phyloP scores from a whole-genome alignment of 1,140 invertebrate species.

The Hyposmocoma kahamanoa region DNA sequence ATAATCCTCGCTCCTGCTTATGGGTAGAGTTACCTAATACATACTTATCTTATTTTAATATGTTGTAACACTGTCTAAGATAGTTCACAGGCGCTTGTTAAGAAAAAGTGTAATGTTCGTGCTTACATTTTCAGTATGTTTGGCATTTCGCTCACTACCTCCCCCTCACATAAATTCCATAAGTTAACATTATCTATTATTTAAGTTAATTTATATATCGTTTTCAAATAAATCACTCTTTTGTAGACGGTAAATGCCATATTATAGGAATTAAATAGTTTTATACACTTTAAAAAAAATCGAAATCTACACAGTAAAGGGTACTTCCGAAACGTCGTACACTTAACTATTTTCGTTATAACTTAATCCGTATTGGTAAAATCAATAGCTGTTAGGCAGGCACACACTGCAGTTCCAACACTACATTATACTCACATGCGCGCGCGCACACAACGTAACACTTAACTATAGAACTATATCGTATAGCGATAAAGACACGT shows the following conservation, averaged over 20 bases:
- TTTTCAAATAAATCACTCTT: conserved; percentile 58
- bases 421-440: conserved; percentile 29
- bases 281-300: conserved; percentile 28
- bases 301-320: conserved; percentile 25
- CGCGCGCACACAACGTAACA: conserved; percentile 25
- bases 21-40: too few relatives aligned
- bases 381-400: conserved; percentile 46
- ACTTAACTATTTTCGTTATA: conserved; percentile 17
- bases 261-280: conserved; percentile 67
- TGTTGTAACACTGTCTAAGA: too few relatives aligned
- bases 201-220: conserved; percentile 60
- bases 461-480: conserved; percentile 48
- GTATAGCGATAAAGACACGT: conserved; percentile 60
- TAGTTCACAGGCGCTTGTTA: too few relatives aligned
- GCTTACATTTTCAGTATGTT: conserved; percentile 38
- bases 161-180: conserved; percentile 44
- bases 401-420: conserved; percentile 40
- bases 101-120: conserved; percentile 30
- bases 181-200: conserved; percentile 56
- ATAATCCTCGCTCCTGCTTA: too few relatives aligned
- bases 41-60: too few relatives aligned
- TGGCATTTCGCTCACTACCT: conserved; percentile 49
- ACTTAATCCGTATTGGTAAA: conserved; percentile 46
- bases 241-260: conserved; percentile 69
- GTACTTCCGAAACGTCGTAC: conserved; percentile 22